Evolutionary conservation across 2,113 vertebrate species (phyloP), one percentile per base, ranked within the genome.

Genomic region (Tachysurus fulvidraco): DNA sequence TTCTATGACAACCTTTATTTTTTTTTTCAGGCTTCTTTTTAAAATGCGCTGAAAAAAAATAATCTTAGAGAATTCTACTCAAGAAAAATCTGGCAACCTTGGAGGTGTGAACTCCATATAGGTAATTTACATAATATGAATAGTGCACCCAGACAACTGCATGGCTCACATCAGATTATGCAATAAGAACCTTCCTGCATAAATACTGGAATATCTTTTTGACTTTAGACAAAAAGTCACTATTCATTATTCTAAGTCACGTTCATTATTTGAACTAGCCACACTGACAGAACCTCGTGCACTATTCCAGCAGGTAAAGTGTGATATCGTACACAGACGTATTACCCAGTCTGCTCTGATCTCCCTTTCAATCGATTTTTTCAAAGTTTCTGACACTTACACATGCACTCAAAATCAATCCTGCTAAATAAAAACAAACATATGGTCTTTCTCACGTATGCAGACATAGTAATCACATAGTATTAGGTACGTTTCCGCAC

Each of bases 401-500:
- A 76, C 73, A 7, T 16, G 12, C 73, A 52, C 7, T 10, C 25
- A 54, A 55, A 78, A 28, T 78, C 50, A 30, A 78, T 78, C 74
- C 50, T 54, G 50, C 78, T 59, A 60, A 19, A 41, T n/a, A n/a
- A 19, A 60, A 44, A 60, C 57, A 60, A 25, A 2, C 60, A 36
- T 60, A 36, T 21, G 28, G 52, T 57, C 77, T 79, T 79, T 17
- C 46, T 79, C 52, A 78, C 14, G 28, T 17, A 82, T 83, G 81
- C 36, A 54, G 50, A 55, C 65, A 83, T 55, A n/a, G 62, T n/a
- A 52, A n/a, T 83, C 81, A 67, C 60, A 83, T 83, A 13, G 44
- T 23, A 57, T 41, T 8, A 5, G 67, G 60, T 64, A 21, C 71
- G 28, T 50, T 77, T 62, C 25, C n/a, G 19, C 55, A 52, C 73